A percentile compares a stretch with the other conserved stretches of the same genome.
Evolutionary conservation across 2,113 vertebrate species (phyloP).

Genomic region (Puffinus mauretanicus): DNA sequence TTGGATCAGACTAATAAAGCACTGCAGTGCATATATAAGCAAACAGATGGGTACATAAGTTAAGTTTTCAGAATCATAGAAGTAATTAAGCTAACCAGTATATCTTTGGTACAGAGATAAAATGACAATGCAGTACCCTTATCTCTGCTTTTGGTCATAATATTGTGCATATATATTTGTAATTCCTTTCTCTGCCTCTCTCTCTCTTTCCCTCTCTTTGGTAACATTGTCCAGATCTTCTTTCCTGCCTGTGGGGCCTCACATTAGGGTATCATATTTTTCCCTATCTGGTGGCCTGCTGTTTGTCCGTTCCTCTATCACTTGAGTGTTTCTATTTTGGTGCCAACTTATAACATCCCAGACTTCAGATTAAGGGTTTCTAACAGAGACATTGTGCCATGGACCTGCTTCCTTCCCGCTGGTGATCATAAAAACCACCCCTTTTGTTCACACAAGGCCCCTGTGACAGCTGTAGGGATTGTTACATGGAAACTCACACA

Average conservation of each 20-base stretch:
- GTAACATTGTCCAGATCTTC: conserved; percentile 72
- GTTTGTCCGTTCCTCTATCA: conserved; percentile 72
- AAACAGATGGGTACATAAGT: not conserved
- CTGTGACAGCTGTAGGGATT: not conserved
- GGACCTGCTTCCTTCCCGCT: not conserved
- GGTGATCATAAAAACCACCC: not conserved
- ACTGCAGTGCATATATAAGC: not conserved
- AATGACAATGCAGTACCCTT: not conserved
- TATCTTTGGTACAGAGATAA: not conserved
- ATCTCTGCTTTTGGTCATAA: conserved; percentile 1
- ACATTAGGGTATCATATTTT: conserved; percentile 64
- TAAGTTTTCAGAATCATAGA: not conserved
- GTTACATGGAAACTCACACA: not conserved
- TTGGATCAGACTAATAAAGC: not conserved
- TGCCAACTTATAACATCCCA: conserved; percentile 64
- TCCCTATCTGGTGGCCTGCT: conserved; percentile 65
- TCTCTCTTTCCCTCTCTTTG: not conserved
- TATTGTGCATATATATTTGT: not conserved
- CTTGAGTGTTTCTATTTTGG: conserved; percentile 73
- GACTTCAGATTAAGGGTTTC: conserved; percentile 63
- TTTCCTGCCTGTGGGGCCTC: conserved; percentile 66
- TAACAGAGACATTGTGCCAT: not conserved
- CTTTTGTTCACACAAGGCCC: not conserved
- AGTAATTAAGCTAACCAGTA: not conserved
- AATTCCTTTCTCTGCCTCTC: not conserved